Conservation (phyloP, 2,888 invertebrate species). For the Orthosia gothica region DNA sequence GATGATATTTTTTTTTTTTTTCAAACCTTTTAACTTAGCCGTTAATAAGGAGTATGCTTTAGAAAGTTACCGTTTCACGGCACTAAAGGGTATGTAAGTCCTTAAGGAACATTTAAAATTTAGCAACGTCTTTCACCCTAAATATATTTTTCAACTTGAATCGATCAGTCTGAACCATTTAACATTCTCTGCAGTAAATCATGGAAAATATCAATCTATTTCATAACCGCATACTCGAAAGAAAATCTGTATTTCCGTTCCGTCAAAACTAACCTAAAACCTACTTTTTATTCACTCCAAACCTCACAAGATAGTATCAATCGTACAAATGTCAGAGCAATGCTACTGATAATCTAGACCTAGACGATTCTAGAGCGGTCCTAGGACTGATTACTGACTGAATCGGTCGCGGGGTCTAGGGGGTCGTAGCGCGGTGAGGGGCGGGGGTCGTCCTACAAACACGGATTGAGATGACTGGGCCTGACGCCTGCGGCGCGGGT, state of each 20-base stretch:
- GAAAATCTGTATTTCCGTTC: not conserved
- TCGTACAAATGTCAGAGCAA: constrained; percentile 38
- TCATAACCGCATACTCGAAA: not conserved
- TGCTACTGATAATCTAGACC: constrained; percentile 58
- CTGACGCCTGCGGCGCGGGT: constrained; percentile 77
- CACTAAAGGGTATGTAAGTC: no score
- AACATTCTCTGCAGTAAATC: no score
- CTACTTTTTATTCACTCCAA: constrained; percentile 28
- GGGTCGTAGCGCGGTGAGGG: constrained; percentile 44
- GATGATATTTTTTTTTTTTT: no score
- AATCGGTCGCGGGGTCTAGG: constrained; percentile 62
- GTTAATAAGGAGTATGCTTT: no score
- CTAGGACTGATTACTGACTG: constrained; percentile 78
- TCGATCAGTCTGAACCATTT: no score
- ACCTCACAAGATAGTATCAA: constrained; percentile 16
- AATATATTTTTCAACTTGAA: no score
- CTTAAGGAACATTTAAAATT: no score
- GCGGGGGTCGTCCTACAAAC: constrained; percentile 78
- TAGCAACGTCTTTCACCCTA: no score
- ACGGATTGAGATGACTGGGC: constrained; percentile 83
- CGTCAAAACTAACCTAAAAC: constrained; percentile 14
- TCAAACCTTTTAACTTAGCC: no score
- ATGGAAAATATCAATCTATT: not conserved
- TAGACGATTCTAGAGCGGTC: constrained; percentile 58
- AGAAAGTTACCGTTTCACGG: no score